Base-by-base conservation (phyloP, 1,140 invertebrate genomes). In the Heliconius melpomene region DNA sequence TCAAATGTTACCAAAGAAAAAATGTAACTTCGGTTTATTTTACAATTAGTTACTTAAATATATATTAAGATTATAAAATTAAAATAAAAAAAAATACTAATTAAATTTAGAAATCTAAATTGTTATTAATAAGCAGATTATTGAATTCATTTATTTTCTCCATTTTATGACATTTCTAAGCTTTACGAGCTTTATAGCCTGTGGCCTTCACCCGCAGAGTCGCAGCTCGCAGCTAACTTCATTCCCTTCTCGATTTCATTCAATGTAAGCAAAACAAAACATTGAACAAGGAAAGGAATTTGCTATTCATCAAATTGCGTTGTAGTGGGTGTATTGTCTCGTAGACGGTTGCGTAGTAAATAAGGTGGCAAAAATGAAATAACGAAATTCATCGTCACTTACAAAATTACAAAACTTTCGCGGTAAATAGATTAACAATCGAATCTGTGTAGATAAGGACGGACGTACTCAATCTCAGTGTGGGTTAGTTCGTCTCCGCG, bases 381-480 rank as follows among this genome's bases (percentile, higher is more conserved):
- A 75, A 70, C 46, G 66, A 71, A 46, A 78, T 76, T 79, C 46
- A 54, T 40, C n/a, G 16, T 60, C 40, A 32, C 26, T 60, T 23
- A 66, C 26, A 77, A 77, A 74, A 73, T 77, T 40, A 75, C 77
- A 38, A 36, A 26, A 78, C 9, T 75, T 75, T 66, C 72, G 72
- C 73, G 74, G 46, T 50, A 75, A 79, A 75, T 52, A 77, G 72
- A 79, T 83, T 82, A 70, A 18, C 79, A 79, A 82, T 84, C 80
- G 74, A 79, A 83, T 86, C 80, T 82, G 78, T 84, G 75, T 81
- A 85, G 84, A 83, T 85, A 84, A 84, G 57, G 57, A 81, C 83
- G 83, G 86, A 85, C 86, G 87, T 79, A 80, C 86, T 93, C 88
- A 88, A 87, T 91, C 89, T 91, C 91, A 90, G 86, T 89, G 89